These are phyloP conservation scores for Melangyna quadrimaculata DNA, from an alignment of 2,888 invertebrate species.

Conservation along the genomic window DNA sequence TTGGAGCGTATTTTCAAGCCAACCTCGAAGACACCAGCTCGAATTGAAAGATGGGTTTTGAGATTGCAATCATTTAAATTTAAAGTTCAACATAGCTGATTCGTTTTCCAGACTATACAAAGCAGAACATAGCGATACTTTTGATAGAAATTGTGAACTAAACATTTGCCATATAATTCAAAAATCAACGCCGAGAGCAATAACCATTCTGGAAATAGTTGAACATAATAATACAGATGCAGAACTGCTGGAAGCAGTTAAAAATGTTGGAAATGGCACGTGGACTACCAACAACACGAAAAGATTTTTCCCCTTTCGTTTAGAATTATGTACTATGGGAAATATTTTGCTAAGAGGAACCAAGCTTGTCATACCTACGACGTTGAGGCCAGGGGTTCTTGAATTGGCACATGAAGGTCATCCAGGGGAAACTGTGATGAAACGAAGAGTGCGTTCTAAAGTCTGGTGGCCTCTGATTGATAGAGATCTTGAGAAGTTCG, in stretches of 20 bases:
- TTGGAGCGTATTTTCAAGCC: too few relatives aligned
- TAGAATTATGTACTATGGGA: constrained; percentile 57
- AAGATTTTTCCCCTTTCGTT: constrained; percentile 15
- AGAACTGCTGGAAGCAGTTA: constrained; percentile 29
- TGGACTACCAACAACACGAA: background rate
- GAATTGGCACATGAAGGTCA: too few relatives aligned
- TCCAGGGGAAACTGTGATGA: too few relatives aligned
- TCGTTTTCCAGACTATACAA: constrained; percentile 17
- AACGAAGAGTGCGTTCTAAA: too few relatives aligned
- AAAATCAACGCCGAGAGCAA: constrained; percentile 7
- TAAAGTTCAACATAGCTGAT: constrained; percentile 19
- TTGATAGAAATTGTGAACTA: constrained; percentile 16
- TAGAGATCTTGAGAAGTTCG: constrained; percentile 12
- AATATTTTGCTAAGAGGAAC: constrained; percentile 63
- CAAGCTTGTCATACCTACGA: constrained; percentile 53
- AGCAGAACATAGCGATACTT: background rate
- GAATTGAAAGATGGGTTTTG: too few relatives aligned
- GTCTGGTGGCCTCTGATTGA: too few relatives aligned
- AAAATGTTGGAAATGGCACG: background rate
- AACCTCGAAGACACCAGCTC: too few relatives aligned
- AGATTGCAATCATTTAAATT: too few relatives aligned
- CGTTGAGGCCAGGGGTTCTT: constrained; percentile 39
- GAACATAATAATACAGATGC: background rate
- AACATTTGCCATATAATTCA: constrained; percentile 24
- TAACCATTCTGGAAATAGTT: constrained; percentile 17